These are phyloP conservation scores for Melanaphis sacchari DNA, from an alignment of 1,140 invertebrate genomes.

Conservation along the genomic window DNA sequence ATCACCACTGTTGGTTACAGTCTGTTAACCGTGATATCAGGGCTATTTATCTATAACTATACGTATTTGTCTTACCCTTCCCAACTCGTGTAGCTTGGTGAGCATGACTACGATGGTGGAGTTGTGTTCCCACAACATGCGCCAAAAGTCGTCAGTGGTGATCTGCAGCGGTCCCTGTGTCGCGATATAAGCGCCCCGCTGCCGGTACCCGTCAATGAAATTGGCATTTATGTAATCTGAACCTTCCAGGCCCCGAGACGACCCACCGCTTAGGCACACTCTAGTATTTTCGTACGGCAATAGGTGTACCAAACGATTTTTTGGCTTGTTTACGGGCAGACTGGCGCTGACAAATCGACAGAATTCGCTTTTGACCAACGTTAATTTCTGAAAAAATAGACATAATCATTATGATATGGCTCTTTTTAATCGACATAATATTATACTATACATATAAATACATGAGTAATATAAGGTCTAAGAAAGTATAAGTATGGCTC, in stretches of 20 bases:
- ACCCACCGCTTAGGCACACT: conserved; percentile 81
- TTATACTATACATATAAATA: neutral
- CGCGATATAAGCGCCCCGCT: conserved; percentile 94
- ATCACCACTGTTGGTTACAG: no score
- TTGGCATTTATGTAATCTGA: conserved; percentile 99
- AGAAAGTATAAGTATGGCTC: no score
- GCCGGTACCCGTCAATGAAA: conserved; percentile 94
- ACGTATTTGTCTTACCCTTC: conserved; percentile 71
- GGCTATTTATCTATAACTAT: neutral
- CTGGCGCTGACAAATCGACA: conserved; percentile 95
- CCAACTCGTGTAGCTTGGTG: conserved; percentile 97
- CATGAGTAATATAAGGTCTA: neutral
- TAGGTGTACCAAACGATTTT: conserved; percentile 94
- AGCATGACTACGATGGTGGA: conserved; percentile 99
- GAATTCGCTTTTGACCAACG: conserved; percentile 93
- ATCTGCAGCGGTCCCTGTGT: conserved; percentile 96
- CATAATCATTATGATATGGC: neutral
- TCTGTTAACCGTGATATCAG: no score
- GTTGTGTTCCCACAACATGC: conserved; percentile 99
- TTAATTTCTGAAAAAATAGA: conserved; percentile 75
- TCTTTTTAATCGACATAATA: neutral
- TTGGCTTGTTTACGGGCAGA: conserved; percentile 95
- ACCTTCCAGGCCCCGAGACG: conserved; percentile 90
- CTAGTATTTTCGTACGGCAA: conserved; percentile 95
- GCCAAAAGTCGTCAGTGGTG: conserved; percentile 98